phyloP scores from a whole-genome alignment of 2,888 invertebrate species.

The Zelleria hepariella region DNA sequence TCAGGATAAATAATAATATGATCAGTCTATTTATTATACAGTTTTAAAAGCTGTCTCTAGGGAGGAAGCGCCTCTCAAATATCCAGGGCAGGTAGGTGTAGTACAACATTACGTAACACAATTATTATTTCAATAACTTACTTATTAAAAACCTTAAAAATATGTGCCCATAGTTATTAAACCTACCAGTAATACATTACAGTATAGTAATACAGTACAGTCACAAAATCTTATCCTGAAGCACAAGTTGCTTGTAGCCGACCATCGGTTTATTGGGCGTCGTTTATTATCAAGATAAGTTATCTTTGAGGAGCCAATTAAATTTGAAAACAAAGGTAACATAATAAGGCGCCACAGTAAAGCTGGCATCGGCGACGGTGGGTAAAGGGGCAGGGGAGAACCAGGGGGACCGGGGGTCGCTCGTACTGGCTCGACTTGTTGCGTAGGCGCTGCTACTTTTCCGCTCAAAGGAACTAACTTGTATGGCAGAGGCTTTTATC shows the following conservation, averaged over 20 bases:
- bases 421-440: constrained; percentile 38
- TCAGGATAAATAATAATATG: too few relatives aligned
- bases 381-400: constrained; percentile 19
- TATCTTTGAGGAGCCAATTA: constrained; percentile 71
- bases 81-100: too few relatives aligned
- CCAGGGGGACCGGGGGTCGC: constrained; percentile 28
- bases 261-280: constrained; percentile 68
- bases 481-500: constrained; percentile 33
- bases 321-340: constrained; percentile 72
- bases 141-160: too few relatives aligned
- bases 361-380: constrained; percentile 22
- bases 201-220: constrained; percentile 11
- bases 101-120: too few relatives aligned
- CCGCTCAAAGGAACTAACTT: constrained; percentile 48
- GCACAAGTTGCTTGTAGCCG: constrained; percentile 50
- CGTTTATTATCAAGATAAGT: constrained; percentile 71
- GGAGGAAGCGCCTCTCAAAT: too few relatives aligned
- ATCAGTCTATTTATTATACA: too few relatives aligned
- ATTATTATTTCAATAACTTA: too few relatives aligned
- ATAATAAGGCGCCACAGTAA: constrained; percentile 67
- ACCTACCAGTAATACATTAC: not conserved
- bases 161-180: too few relatives aligned
- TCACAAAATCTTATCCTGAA: constrained; percentile 55
- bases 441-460: constrained; percentile 57
- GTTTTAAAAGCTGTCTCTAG: too few relatives aligned